Conservation (phyloP, 2,113 vertebrate species). For the Anthoscopus minutus region DNA sequence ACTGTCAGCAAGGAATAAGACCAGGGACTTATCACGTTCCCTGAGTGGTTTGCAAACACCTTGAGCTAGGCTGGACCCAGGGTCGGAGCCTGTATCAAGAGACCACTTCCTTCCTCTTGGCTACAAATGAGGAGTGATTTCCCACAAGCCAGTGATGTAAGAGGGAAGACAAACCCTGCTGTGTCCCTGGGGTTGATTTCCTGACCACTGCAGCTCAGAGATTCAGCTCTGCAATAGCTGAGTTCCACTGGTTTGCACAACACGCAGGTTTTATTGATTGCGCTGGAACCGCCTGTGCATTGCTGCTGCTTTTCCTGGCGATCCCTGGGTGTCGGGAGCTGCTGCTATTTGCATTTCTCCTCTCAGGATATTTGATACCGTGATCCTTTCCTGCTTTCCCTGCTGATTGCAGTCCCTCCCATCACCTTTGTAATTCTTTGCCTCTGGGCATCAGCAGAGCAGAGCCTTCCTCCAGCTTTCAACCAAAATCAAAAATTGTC, state of each 20-base stretch:
- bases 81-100: not conserved
- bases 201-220: not conserved
- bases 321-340: not conserved
- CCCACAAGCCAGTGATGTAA: not conserved
- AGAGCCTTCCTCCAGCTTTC: not conserved
- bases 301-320: not conserved
- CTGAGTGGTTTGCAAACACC: not conserved
- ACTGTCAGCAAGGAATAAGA: not conserved
- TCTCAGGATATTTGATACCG: not conserved
- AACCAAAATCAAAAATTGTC: not conserved
- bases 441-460: not conserved
- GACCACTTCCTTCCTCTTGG: not conserved
- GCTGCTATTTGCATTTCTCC: not conserved
- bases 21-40: not conserved
- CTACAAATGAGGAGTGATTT: accelerated
- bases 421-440: not conserved
- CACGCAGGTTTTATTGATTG: not conserved
- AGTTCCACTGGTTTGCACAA: not conserved
- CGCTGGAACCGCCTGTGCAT: not conserved
- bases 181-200: not conserved
- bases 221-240: not conserved
- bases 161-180: not conserved
- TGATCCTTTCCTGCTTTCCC: not conserved
- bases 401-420: not conserved
- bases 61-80: not conserved